phyloP scores from a whole-genome alignment of 2,797 vertebrate species.

The Sebastes diploproa region DNA sequence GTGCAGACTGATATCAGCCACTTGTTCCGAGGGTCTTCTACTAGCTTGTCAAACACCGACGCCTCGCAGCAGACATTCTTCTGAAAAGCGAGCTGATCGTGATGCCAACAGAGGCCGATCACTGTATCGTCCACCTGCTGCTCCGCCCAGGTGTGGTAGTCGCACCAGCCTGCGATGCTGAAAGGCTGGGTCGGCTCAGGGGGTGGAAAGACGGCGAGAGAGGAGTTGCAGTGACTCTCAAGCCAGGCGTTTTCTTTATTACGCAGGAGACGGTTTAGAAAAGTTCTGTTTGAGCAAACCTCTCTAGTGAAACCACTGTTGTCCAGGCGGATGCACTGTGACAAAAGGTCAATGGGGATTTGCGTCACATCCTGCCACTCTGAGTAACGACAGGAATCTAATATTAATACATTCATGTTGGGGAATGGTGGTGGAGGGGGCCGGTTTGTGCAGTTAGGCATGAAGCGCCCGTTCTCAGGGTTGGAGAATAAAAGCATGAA shows the following conservation, averaged over 20 bases:
- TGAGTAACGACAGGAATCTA: conserved; percentile 74
- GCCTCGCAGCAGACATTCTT: conserved; percentile 79
- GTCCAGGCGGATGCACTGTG: conserved; percentile 75
- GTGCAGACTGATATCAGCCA: conserved; percentile 78
- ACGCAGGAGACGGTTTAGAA: conserved; percentile 65
- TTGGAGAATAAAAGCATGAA: conserved; percentile 74
- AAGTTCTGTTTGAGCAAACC: conserved; percentile 76
- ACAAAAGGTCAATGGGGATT: conserved; percentile 58
- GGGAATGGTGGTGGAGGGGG: not conserved
- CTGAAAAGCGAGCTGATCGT: conserved; percentile 73
- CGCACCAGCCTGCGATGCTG: conserved; percentile 69
- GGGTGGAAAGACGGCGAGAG: not conserved
- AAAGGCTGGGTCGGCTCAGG: conserved; percentile 20
- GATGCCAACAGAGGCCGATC: conserved; percentile 80
- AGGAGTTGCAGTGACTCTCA: conserved; percentile 59
- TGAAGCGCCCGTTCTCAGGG: conserved; percentile 65
- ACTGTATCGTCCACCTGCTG: conserved; percentile 75
- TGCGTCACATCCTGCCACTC: conserved; percentile 68
- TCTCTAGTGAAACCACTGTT: conserved; percentile 60
- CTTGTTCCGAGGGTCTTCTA: conserved; percentile 67
- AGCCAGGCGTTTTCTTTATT: conserved; percentile 72
- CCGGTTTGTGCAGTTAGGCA: conserved; percentile 72
- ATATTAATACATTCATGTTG: not conserved
- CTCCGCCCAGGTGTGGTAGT: conserved; percentile 74
- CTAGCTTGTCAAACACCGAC: conserved; percentile 69